Evolutionary conservation across 2,888 invertebrate species (phyloP), one percentile per base, ranked within the genome.

Genomic region (Lepidonotus clava): DNA sequence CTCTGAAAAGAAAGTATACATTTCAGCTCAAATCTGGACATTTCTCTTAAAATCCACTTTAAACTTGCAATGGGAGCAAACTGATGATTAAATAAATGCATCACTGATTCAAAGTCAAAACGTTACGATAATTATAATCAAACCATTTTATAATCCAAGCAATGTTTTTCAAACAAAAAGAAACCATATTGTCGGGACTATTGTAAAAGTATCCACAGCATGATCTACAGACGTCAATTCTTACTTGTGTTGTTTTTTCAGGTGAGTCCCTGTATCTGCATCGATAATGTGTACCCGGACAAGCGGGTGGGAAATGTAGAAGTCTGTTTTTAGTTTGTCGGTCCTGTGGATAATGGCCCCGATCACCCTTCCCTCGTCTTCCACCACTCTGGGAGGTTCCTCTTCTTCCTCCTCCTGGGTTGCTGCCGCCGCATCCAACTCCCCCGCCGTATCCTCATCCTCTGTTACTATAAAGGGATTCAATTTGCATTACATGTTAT

Each of bases 211-310:
- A n/a, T n/a, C n/a, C n/a, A n/a, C n/a, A n/a, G n/a, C n/a, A n/a
- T n/a, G n/a, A n/a, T n/a, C n/a, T n/a, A n/a, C n/a, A n/a, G n/a
- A n/a, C n/a, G n/a, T n/a, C n/a, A 83, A 24, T 18, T 87, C 93
- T 87, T 91, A 94, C 93, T 92, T 93, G 90, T 95, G 93, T 89
- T 95, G 95, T 89, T 94, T 95, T 67, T 93, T 94, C 14, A 96
- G 92, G 91, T 96, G 95, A 87, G 95, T 93, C 24, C 96, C 96
- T 0, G 95, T 95, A 38, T 93, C 92, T n/a, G 93, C 92, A 91
- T 96, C 95, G 40, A 96, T 94, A 8, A 96, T 92, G 89, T 96
- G 95, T 34, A 96, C 95, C 90, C 96, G 95, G 11, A 96, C 96
- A 90, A 96, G 94, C 0, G 96, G 96, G 93, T 96, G 96, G 84